Evolutionary conservation across 2,797 vertebrate genomes (phyloP), one percentile per base, ranked within the genome.

Genomic region (Leucoraja ocellata): DNA sequence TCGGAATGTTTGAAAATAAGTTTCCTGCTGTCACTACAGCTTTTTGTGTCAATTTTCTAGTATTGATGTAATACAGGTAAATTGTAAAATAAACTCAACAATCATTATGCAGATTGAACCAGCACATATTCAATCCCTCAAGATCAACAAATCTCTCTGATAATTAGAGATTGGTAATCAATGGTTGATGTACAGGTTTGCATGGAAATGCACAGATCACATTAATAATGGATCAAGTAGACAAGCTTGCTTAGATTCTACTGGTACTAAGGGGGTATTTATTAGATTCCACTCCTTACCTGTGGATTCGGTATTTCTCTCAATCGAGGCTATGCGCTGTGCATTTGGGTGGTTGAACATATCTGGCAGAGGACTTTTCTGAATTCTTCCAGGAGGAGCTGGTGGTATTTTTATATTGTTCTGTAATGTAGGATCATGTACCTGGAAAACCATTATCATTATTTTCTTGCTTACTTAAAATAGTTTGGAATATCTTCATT

Each of bases 271-370:
- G 36, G 1, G 18, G 39, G 18, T 39, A 46, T 7, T 54, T 36
- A 25, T 74, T 92, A 73, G 58, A 54, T 92, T 76, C 68, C 11
- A 28, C 73, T 58, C 13, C 95, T 95, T 93, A 96, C 96, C 96
- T 95, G 94, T 93, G 71, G 94, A 94, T 58, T 94, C 94, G 13
- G 78, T 95, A 0, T 80, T 93, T 93, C 94, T 97, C 93, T 97
- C 95, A 0, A 96, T 94, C 32, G 95, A 92, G 28, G 94, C 94
- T 94, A 94, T 97, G 54, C 95, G 94, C 78, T 54, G 81, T 0
- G 93, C 1, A 46, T 97, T 95, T 74, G 97, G 98, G 93, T 96
- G 95, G 94, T 95, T 97, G 94, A 99, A 99, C 98, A 99, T 98
- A 76, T 97, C 98, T 4, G 97, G 97, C 0, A 99, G 95, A 0